Base-by-base conservation (phyloP, 1,140 invertebrate genomes). In the Pararge aegeria region DNA sequence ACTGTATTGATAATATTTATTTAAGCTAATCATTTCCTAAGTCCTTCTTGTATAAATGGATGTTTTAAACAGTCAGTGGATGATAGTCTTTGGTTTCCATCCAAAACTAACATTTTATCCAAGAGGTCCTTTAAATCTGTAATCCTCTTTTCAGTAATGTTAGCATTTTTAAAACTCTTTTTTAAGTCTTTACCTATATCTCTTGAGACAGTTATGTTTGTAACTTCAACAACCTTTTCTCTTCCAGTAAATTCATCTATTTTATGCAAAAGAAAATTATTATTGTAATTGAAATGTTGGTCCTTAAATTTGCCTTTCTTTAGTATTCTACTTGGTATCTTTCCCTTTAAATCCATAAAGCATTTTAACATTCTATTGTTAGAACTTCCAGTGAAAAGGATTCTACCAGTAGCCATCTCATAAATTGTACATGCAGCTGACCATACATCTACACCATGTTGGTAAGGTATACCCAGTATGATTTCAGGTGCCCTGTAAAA, bases 321-420 rank as follows among this genome's bases (percentile, higher is more conserved):
- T 68, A 99, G 95, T 38, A 99, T 88, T 87, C 97, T 98, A 86
- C 99, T 99, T 2, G 98, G 97, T 91, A 99, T 96, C 73, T 73
- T 87, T n/a, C 98, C 98, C 83, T 99, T 99, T 18, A 99, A 90
- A 78, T 99, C 98, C 98, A 99, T 99, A 81, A 99, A 99, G 80
- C 96, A 96, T 90, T 99, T 99, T 19, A 99, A 91, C 98, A 99
- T 99, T 92, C 99, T 96, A 89, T 99, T 99, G 90, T 99, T 99
- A 0, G 97, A 98, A 86, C 97, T 97, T 16, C 98, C 98, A 58
- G 97, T 95, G 80, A 99, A 99, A 90, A 99, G 93, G 59, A 99
- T 99, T 91, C 97, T 97, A 21, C 98, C 98, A 16, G 98, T 99
- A 77, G 99, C 99, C 49, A 99, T 92, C 91, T 99, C 98, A 87